Conservation (phyloP, 2,113 vertebrate species). For the Andinoacara biseriatus region DNA sequence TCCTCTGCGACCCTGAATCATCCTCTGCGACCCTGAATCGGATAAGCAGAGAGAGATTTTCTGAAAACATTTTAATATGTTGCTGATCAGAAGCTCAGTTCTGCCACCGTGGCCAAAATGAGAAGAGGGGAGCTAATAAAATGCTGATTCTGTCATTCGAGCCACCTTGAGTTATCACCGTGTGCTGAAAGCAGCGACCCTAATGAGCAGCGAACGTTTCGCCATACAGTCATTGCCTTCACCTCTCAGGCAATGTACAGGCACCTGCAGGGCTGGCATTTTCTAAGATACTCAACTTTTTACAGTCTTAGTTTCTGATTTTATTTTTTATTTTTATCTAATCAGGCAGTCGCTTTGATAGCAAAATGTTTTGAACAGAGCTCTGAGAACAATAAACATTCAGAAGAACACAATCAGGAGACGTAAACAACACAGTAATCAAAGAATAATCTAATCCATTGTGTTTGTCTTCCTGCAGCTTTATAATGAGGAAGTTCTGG, state of each 20-base stretch:
- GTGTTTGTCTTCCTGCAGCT: conserved; percentile 53
- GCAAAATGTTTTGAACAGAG: not conserved
- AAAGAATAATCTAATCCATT: not conserved
- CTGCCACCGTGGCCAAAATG: not conserved
- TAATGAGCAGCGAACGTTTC: not conserved
- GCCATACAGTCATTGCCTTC: not conserved
- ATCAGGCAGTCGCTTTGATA: too few species aligned
- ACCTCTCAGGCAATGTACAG: not conserved
- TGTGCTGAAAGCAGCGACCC: not conserved
- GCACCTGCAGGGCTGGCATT: not conserved
- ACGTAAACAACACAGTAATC: not conserved
- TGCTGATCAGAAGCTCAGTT: not conserved
- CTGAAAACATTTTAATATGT: not conserved
- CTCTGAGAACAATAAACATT: not conserved
- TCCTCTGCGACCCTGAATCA: too few species aligned
- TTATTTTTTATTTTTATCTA: not conserved
- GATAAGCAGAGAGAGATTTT: not conserved
- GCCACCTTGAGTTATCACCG: not conserved
- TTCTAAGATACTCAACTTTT: not conserved
- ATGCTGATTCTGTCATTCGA: not conserved
- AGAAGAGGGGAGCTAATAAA: not conserved
- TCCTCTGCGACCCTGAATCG: too few species aligned
- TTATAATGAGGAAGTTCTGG: conserved; percentile 84
- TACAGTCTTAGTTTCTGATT: not conserved
- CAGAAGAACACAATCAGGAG: not conserved